Evolutionary conservation across 1,140 invertebrate species (phyloP).

Genomic region (Bombus impatiens): DNA sequence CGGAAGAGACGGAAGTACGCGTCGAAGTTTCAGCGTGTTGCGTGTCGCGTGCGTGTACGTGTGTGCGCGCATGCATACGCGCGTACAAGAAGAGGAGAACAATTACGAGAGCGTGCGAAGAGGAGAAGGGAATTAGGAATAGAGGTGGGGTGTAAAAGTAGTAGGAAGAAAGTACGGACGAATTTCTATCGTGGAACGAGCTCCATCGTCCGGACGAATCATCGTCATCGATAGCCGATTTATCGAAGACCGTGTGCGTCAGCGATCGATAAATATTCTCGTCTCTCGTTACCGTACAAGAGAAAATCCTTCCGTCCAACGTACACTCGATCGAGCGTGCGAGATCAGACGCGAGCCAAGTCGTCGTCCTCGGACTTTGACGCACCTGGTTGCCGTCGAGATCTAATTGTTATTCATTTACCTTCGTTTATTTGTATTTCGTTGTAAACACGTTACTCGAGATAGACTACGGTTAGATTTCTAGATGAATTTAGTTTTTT

Average conservation of each 20-base stretch:
- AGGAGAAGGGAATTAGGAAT: neutral
- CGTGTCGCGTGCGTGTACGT: neutral
- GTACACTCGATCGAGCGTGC: neutral
- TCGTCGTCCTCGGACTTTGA: neutral
- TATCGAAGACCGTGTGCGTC: neutral
- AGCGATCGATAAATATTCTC: neutral
- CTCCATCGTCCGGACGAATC: neutral
- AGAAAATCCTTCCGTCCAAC: slow-evolving; percentile 34
- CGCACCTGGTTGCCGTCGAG: neutral
- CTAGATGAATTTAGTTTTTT: slow-evolving; percentile 61
- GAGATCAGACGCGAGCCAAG: neutral
- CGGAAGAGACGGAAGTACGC: neutral
- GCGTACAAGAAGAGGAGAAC: neutral
- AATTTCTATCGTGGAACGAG: neutral
- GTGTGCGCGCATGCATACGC: neutral
- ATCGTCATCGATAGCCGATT: neutral
- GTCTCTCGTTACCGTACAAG: neutral
- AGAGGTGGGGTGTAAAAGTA: neutral
- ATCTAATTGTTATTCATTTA: slow-evolving; percentile 54
- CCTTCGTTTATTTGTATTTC: slow-evolving; percentile 52
- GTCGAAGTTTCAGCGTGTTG: too few species aligned
- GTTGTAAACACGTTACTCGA: slow-evolving; percentile 56
- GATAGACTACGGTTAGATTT: slow-evolving; percentile 52
- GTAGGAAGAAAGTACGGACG: neutral
- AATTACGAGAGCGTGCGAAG: neutral